Evolutionary conservation across 2,113 vertebrate species (phyloP), one percentile per base, ranked within the genome.

Genomic region (Ageneiosus marmoratus): DNA sequence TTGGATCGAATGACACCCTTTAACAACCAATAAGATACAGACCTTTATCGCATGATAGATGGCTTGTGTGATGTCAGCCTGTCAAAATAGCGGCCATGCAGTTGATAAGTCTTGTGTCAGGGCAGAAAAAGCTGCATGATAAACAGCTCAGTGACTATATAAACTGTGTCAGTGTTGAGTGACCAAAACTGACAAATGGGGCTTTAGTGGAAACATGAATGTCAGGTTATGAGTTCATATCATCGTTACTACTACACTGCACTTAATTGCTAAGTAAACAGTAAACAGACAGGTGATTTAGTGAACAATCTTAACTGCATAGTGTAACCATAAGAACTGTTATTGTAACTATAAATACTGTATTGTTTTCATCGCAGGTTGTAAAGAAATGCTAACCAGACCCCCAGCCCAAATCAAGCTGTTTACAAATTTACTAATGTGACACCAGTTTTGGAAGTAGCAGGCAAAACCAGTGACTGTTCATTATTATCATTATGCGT

Each of bases 151-250:
- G 73, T 53, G 73, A 76, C 73, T 76, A 13, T 76, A 76, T 76
- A 76, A 76, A 76, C 73, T 76, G 73, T 76, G 73, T 76, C 73
- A 76, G 73, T 76, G 73, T 50, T 55, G 73, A 76, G 73, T 76
- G 73, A 76, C 73, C 73, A 76, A 22, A 53, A 76, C 73, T 76
- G 73, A 76, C 50, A 76, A 76, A 76, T 76, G 73, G 29, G 50
- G 73, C 73, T 37, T 76, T 24, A 55, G 73, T 53, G 29, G 50
- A 53, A 55, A 76, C 34, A 20, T 29, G 18, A 32, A 76, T 76
- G 73, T 55, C 50, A 55, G 73, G 73, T 76, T 55, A 76, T 76
- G 27, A 55, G 73, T 53, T 76, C 29, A 76, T 76, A 55, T 76
- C 73, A 55, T 55, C 24, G 73, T 76, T 76, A 53, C 37, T 76